Percentiles rank a stretch among this genome's conserved stretches.
Conservation (phyloP, 2,888 invertebrate species). For the Oligia fasciuncula region DNA sequence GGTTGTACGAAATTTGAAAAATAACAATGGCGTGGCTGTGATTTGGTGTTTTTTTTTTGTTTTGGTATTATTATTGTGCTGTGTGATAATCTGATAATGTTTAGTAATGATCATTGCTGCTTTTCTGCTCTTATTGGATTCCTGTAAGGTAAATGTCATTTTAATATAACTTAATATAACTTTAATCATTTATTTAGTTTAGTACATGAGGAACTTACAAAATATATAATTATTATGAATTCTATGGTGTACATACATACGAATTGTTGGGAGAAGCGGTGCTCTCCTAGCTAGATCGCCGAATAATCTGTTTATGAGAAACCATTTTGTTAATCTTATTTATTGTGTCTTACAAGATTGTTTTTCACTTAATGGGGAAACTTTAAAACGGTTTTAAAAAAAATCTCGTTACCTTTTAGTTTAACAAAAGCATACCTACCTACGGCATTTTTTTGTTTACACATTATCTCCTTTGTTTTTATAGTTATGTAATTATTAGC, state of each 20-base stretch:
- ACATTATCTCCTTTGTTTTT: too few relatives aligned
- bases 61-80: slow-evolving; percentile 47
- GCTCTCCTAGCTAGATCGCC: not conserved
- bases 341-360: not conserved
- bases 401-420: not conserved
- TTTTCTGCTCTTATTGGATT: slow-evolving; percentile 74
- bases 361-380: not conserved
- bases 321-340: not conserved
- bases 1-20: slow-evolving; percentile 52
- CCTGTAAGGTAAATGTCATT: slow-evolving; percentile 77
- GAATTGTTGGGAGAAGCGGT: too few relatives aligned
- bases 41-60: slow-evolving; percentile 51
- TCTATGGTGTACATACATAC: too few relatives aligned
- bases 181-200: not conserved
- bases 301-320: too few relatives aligned
- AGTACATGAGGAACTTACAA: not conserved
- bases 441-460: not conserved
- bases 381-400: not conserved
- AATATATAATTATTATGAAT: not conserved
- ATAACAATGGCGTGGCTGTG: slow-evolving; percentile 52
- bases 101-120: slow-evolving; percentile 68
- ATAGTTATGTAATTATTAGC: too few relatives aligned
- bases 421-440: not conserved
- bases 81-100: slow-evolving; percentile 67
- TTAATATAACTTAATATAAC: not conserved